Evolutionary conservation across 2,888 invertebrate species (phyloP), one percentile per base, ranked within the genome.

Genomic region (Xanthia togata): DNA sequence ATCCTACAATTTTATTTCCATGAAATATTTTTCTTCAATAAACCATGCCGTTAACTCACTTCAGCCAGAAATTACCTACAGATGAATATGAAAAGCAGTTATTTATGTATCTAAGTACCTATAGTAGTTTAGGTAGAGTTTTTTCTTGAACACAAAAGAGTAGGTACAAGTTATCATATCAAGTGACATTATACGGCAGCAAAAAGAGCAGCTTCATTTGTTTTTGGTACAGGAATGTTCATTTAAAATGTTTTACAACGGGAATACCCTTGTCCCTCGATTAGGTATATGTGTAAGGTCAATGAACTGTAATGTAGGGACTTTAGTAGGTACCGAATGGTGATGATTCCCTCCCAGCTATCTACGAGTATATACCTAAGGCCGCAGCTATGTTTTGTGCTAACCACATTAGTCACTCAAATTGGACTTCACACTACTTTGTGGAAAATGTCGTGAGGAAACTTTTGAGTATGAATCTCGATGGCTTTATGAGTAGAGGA

Each of bases 331-430:
- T 50, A 70, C n/a, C 11, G 17, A 14, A 26, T 17, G 14, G 23
- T 62, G 53, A 26, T 23, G 44, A 23, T 23, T 35, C 31, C 9
- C 2, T 60, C 26, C n/a, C 38, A 55, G 73, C 44, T 44, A 31
- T 65, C 35, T 69, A 20, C 31, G 64, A 23, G 11, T 69, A n/a
- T 38, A 69, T 26, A 41, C 41, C 41, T 41, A 8, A 23, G 11
- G 20, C 17, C 47, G 17, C n/a, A 44, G 23, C 60, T 44, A 41
- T 79, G 47, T 55, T 55, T 77, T 26, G 5, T 38, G 50, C 31
- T 4, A 77, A 53, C 41, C 20, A 70, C 20, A 62, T 78, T 70
- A 70, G 31, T 79, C 63, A 79, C 11, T 23, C 31, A 14, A 14
- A 53, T 17, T 38, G 35, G 4, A 47, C 38, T 47, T 55, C 12